A percentile compares a stretch with the other conserved stretches of the same genome.
Evolutionary conservation across 2,888 invertebrate species (phyloP).

Genomic region (Tolmerus cingulatus): DNA sequence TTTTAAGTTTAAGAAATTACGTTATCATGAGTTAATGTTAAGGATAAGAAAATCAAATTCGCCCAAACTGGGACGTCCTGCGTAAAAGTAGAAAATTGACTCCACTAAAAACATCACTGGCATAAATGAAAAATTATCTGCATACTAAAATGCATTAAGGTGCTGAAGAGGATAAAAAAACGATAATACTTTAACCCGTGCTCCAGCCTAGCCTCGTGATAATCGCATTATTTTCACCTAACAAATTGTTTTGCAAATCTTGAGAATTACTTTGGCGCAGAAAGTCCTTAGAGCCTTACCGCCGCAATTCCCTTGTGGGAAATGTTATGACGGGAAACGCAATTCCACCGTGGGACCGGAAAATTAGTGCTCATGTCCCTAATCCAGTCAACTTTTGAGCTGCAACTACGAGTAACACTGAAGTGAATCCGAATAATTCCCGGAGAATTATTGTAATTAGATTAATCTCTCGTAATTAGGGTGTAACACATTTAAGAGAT

Average conservation of each 20-base stretch:
- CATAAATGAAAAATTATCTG: too few relatives aligned
- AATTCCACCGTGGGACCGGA: background rate
- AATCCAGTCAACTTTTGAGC: conserved; percentile 29
- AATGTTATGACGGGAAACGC: conserved; percentile 3
- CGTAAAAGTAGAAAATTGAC: too few relatives aligned
- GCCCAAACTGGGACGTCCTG: too few relatives aligned
- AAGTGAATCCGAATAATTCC: conserved; percentile 28
- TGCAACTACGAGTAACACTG: background rate
- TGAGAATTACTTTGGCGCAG: background rate
- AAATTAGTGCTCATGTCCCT: conserved; percentile 22
- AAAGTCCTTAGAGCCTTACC: background rate
- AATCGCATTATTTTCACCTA: background rate
- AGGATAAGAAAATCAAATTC: too few relatives aligned
- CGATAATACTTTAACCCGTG: background rate
- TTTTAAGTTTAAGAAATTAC: too few relatives aligned
- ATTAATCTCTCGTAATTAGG: conserved; percentile 28
- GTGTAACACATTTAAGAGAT: conserved; percentile 32
- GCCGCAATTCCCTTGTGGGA: background rate
- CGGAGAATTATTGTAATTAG: conserved; percentile 23
- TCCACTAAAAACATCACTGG: too few relatives aligned
- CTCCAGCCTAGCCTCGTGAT: background rate
- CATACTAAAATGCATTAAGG: too few relatives aligned
- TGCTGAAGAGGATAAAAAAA: too few relatives aligned
- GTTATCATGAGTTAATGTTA: too few relatives aligned
- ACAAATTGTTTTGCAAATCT: conserved; percentile 19